Evolutionary conservation across 2,888 invertebrate genomes (phyloP).

Genomic region (Holacanthella duospinosa): DNA sequence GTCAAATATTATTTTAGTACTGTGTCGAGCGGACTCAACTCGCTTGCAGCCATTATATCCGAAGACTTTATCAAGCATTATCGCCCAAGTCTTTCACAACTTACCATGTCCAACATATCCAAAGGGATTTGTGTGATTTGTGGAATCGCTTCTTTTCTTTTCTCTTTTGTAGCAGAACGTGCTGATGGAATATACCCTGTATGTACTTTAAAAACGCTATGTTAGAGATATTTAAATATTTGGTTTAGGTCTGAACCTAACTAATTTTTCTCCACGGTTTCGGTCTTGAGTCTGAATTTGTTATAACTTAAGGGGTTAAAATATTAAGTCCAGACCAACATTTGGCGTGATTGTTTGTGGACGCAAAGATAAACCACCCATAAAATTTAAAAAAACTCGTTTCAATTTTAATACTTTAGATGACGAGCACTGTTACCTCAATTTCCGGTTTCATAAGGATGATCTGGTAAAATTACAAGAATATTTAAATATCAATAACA

Average conservation of each 20-base stretch:
- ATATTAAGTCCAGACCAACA: too few species aligned
- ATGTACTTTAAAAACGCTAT: slow-evolving; percentile 4
- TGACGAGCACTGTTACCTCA: too few species aligned
- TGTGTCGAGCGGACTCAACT: slow-evolving; percentile 48
- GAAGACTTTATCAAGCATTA: slow-evolving; percentile 41
- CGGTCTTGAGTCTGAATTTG: too few species aligned
- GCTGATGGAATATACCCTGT: slow-evolving; percentile 46
- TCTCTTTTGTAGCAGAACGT: slow-evolving; percentile 46
- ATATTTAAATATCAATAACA: too few species aligned
- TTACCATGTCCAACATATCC: slow-evolving; percentile 43
- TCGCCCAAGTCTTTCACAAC: slow-evolving; percentile 34
- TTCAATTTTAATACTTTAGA: too few species aligned
- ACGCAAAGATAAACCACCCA: too few species aligned
- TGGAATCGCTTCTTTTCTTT: slow-evolving; percentile 44
- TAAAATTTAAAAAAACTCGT: too few species aligned
- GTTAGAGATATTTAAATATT: background rate
- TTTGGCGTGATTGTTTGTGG: too few species aligned
- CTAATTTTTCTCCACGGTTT: too few species aligned
- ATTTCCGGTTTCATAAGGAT: too few species aligned
- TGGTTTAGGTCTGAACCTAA: background rate
- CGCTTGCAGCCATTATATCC: slow-evolving; percentile 47
- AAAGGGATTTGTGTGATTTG: slow-evolving; percentile 44
- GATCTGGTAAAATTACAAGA: too few species aligned
- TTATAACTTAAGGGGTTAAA: too few species aligned
- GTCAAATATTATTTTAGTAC: slow-evolving; percentile 46